These are phyloP conservation scores for Rotaria socialis DNA, from an alignment of 2,888 invertebrate genomes.

Conservation along the genomic window DNA sequence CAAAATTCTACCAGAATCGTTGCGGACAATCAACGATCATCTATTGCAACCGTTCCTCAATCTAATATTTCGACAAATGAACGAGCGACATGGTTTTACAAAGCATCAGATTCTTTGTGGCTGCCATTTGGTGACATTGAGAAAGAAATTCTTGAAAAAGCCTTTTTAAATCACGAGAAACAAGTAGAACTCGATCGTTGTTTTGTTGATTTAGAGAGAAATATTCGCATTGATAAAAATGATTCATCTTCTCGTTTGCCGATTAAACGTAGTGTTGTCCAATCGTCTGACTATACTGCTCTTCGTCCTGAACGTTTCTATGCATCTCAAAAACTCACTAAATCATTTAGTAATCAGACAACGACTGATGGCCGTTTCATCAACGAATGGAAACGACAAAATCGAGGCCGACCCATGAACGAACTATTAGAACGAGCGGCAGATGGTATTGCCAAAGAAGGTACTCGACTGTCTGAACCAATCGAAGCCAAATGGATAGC, in stretches of 20 bases:
- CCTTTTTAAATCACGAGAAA: background rate
- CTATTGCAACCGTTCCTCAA: no score
- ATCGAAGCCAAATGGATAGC: slow-evolving; percentile 5
- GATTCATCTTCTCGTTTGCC: background rate
- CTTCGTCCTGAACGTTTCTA: background rate
- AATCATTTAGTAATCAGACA: background rate
- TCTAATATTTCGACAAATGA: background rate
- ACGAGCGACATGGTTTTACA: background rate
- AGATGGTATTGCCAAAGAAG: background rate
- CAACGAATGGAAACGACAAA: background rate
- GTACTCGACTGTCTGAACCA: background rate
- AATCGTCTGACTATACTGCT: no score
- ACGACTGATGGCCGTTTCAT: background rate
- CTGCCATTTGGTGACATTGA: background rate
- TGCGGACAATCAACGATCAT: no score
- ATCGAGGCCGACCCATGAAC: background rate
- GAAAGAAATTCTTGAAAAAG: slow-evolving; percentile 7
- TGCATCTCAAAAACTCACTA: background rate
- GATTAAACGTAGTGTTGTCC: background rate
- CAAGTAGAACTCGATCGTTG: background rate
- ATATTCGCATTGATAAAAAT: background rate
- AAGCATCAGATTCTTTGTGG: background rate
- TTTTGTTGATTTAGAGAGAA: background rate
- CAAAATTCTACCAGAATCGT: no score
- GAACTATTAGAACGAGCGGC: background rate